Evolutionary conservation across 2,113 vertebrate species (phyloP).

Genomic region (Silurus meridionalis): DNA sequence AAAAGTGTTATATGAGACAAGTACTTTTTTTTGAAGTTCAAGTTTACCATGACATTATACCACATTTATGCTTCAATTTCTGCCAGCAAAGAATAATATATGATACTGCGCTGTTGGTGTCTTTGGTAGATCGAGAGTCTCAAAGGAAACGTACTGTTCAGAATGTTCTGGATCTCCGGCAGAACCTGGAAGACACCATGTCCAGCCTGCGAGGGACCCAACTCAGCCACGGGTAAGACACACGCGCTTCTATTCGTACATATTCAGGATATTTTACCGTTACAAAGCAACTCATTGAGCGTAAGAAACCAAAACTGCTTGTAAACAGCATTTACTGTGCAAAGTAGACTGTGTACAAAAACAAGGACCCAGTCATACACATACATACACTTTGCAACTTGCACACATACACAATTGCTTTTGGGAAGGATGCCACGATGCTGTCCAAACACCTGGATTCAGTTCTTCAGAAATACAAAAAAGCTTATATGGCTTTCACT

Average conservation of each 20-base stretch:
- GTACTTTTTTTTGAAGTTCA: not conserved
- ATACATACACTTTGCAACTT: constrained; percentile 9
- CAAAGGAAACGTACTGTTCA: constrained; percentile 96
- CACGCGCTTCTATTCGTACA: not conserved
- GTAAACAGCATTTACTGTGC: constrained; percentile 16
- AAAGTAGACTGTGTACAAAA: constrained; percentile 11
- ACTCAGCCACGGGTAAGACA: constrained; percentile 86
- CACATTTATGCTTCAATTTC: not conserved
- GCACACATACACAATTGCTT: constrained; percentile 10
- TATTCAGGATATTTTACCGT: constrained; percentile 6
- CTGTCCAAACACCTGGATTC: constrained; percentile 47
- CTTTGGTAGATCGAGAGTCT: constrained; percentile 85
- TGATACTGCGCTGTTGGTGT: constrained; percentile 19
- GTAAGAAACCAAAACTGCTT: constrained; percentile 9
- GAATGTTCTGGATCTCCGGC: constrained; percentile 95
- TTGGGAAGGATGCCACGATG: constrained; percentile 40
- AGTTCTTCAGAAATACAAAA: constrained; percentile 41
- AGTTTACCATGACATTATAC: not conserved
- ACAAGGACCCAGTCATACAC: not conserved
- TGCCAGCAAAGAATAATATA: not conserved
- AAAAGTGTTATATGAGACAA: not conserved
- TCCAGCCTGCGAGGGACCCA: constrained; percentile 92
- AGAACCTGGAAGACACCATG: constrained; percentile 98
- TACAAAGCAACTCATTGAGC: constrained; percentile 15
- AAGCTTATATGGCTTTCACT: constrained; percentile 17